Conservation (phyloP, 1,140 invertebrate genomes). For the Metopolophium dirhodum region DNA sequence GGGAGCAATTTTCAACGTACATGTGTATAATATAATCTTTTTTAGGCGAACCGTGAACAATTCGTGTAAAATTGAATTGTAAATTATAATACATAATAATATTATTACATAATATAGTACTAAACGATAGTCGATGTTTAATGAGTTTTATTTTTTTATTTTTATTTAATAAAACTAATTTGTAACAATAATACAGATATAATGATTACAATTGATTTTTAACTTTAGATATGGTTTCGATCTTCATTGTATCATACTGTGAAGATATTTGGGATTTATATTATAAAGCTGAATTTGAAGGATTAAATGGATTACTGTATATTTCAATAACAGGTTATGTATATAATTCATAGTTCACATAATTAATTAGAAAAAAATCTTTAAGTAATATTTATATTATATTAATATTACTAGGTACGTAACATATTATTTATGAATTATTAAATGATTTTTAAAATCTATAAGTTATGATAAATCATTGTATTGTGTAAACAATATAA, state of each 20-base stretch:
- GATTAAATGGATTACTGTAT: slow-evolving; percentile 66
- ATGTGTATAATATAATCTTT: too few species aligned
- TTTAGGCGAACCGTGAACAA: too few species aligned
- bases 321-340: slow-evolving; percentile 70
- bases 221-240: slow-evolving; percentile 42
- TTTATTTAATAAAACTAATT: too few species aligned
- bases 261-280: slow-evolving; percentile 74
- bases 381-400: not conserved
- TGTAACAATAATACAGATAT: not conserved
- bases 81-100: too few species aligned
- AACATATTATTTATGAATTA: not conserved
- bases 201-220: not conserved
- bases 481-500: too few species aligned
- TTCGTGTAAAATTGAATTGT: too few species aligned
- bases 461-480: too few species aligned
- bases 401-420: too few species aligned
- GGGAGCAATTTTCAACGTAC: too few species aligned
- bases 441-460: not conserved
- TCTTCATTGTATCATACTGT: slow-evolving; percentile 71
- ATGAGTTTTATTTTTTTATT: not conserved
- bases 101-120: too few species aligned
- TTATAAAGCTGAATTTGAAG: slow-evolving; percentile 67
- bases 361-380: not conserved
- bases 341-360: not conserved
- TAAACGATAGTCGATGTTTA: too few species aligned